Percentiles rank a stretch among this genome's conserved stretches.
These are phyloP conservation scores for Phyllostomus hastatus DNA, from an alignment of 2,113 vertebrate genomes.

Conservation along the genomic window DNA sequence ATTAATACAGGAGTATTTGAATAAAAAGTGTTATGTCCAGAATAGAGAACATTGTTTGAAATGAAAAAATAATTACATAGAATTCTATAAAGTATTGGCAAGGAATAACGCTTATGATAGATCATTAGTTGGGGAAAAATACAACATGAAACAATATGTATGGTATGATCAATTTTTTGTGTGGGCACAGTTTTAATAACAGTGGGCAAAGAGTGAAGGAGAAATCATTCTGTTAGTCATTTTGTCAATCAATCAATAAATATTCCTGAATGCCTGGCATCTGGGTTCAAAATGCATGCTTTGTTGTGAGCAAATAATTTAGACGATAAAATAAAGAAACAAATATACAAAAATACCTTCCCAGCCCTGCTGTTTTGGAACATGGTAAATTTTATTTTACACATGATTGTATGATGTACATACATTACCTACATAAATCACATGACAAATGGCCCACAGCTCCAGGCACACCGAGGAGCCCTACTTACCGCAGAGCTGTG, in stretches of 20 bases:
- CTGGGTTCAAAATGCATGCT: not conserved
- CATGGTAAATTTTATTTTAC: not conserved
- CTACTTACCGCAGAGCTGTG: not conserved
- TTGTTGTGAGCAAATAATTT: not conserved
- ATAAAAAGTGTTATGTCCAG: not conserved
- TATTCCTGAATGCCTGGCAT: not conserved
- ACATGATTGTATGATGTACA: not conserved
- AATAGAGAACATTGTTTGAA: not conserved
- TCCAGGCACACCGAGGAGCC: not conserved
- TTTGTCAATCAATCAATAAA: not conserved
- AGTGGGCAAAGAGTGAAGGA: not conserved
- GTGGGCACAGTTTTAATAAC: not conserved
- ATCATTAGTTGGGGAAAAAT: not conserved
- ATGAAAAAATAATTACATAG: not conserved
- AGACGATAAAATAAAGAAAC: not conserved
- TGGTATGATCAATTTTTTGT: not conserved
- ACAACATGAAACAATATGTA: not conserved
- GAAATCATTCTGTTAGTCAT: not conserved
- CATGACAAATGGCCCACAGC: not conserved
- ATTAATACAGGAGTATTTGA: not conserved
- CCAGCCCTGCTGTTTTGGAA: not conserved
- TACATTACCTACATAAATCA: not conserved
- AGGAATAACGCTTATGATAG: not conserved
- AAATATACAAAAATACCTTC: not conserved
- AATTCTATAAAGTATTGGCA: not conserved